Evolutionary conservation across 2,113 vertebrate genomes (phyloP).

Genomic region (Gracilinanus agilis): DNA sequence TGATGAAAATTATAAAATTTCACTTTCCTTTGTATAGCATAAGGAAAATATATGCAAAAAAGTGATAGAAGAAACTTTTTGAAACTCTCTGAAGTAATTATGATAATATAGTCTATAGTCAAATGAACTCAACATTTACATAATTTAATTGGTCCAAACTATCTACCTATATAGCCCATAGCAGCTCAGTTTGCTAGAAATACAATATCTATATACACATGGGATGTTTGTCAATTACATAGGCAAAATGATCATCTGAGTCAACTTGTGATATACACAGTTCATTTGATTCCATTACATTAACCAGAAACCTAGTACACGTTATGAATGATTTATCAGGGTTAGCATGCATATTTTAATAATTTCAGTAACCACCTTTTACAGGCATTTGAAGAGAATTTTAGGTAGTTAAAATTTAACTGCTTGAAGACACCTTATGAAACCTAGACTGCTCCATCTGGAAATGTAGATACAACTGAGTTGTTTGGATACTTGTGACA

Average conservation of each 20-base stretch:
- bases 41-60: constrained; percentile 68
- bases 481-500: constrained; percentile 25
- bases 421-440: constrained; percentile 6
- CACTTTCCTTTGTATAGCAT: constrained; percentile 69
- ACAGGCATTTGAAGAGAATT: constrained; percentile 59
- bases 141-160: constrained; percentile 80
- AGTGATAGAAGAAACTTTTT: constrained; percentile 54
- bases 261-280: constrained; percentile 60
- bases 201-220: constrained; percentile 27
- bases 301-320: constrained; percentile 54
- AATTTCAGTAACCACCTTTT: constrained; percentile 45
- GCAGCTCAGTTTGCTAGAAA: constrained; percentile 73
- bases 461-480: constrained; percentile 17
- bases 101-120: constrained; percentile 60
- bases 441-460: constrained; percentile 36
- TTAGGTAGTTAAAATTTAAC: constrained; percentile 51
- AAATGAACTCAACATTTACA: constrained; percentile 77
- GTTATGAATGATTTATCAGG: constrained; percentile 52
- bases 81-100: constrained; percentile 70
- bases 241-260: constrained; percentile 65
- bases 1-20: constrained; percentile 60
- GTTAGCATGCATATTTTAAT: constrained; percentile 55
- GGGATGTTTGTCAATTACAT: constrained; percentile 67
- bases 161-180: constrained; percentile 68
- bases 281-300: constrained; percentile 60